Evolutionary conservation across 2,113 vertebrate genomes (phyloP), one percentile per base, ranked within the genome.

Genomic region (Urocolius indicus): DNA sequence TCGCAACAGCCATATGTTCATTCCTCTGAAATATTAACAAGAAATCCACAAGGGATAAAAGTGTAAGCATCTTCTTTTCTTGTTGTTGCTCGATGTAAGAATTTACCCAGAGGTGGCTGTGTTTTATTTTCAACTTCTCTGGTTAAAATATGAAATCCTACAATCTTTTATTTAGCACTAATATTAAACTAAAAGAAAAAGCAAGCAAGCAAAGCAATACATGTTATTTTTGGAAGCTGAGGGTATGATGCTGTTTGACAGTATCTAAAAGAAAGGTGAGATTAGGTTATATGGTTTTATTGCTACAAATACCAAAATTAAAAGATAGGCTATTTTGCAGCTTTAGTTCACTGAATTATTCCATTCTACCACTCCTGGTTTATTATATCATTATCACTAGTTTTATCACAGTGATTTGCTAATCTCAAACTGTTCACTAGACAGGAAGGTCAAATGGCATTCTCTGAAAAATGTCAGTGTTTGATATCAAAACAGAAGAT

Each of bases 1-100:
- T 74, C 98, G 86, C 72, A 97, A 95, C 61, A 86, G 93, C 92
- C 80, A 84, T 94, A 85, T 22, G 83, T 81, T 96, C 92, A 58
- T 79, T 79, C 93, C 84, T 80, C 85, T 91, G 95, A 96, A 97
- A 96, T 93, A 94, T 55, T 85, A 94, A 95, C 96, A 97, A 96
- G 78, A 94, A 87, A 95, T 81, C 62, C 94, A 86, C 92, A 93
- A 93, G 77, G 94, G 41, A 93, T 84, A 89, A 77, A 97, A 92
- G 82, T 90, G 59, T 58, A 91, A 86, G 85, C 75, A 59, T 14
- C 46, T 82, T 63, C 71, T 46, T 79, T 51, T 80, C 65, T 69
- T 85, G 48, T 54, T 41, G 59, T 41, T 77, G 30, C 77, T 93
- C 88, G 71, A 66, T 2, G 13, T 62, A 66, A 94, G 86, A 83